These are phyloP conservation scores for Dasysyrphus tricinctus DNA, from an alignment of 2,888 invertebrate genomes.

Conservation along the genomic window DNA sequence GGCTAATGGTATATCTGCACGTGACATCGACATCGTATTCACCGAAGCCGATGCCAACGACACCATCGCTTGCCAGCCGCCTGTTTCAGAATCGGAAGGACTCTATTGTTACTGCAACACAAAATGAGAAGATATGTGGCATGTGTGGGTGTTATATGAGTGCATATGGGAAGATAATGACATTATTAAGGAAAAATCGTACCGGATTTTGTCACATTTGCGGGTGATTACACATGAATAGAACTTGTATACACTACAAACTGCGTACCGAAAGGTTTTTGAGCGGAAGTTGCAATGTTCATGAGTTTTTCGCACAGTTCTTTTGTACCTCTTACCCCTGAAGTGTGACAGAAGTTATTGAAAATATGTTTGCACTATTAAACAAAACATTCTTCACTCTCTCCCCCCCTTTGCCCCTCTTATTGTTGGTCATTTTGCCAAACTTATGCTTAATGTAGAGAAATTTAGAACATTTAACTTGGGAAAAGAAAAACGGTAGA, in stretches of 20 bases:
- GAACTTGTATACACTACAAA: not conserved
- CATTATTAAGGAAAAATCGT: constrained; percentile 57
- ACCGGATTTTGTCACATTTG: constrained; percentile 62
- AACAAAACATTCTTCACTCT: no score
- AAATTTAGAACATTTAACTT: no score
- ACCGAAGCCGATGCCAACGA: not conserved
- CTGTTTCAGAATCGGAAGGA: not conserved
- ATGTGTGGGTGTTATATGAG: constrained; percentile 32
- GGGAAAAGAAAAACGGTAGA: no score
- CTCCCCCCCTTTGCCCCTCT: no score
- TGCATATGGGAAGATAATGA: constrained; percentile 46
- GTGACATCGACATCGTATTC: constrained; percentile 57
- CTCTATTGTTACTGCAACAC: constrained; percentile 51
- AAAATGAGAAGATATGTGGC: constrained; percentile 20
- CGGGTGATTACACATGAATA: constrained; percentile 63
- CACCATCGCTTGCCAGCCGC: no score
- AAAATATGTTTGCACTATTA: no score
- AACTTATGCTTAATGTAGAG: no score
- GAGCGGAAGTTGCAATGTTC: constrained; percentile 36
- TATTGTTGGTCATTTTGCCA: no score
- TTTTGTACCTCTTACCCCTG: no score
- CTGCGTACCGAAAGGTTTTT: constrained; percentile 11
- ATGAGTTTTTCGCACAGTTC: constrained; percentile 26
- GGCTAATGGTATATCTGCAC: constrained; percentile 73
- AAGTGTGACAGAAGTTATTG: no score